Evolutionary conservation across 2,888 invertebrate species (phyloP), one percentile per base, ranked within the genome.

Genomic region (Sepioteuthis lessoniana): DNA sequence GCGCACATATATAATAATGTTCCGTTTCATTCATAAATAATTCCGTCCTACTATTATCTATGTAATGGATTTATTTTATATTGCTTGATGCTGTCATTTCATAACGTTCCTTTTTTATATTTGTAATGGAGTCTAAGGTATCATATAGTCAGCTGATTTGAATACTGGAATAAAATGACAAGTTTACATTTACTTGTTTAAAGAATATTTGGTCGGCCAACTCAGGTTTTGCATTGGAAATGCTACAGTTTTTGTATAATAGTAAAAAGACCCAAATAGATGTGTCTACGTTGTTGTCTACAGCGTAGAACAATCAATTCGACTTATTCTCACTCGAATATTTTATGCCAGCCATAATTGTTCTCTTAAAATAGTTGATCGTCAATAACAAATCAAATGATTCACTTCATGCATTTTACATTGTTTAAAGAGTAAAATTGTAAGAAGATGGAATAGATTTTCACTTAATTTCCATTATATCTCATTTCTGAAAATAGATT

Each of bases 301-400:
- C 0, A 76, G 19, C 76, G 10, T n/a, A 13, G 76, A 31, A 76
- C 31, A 76, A 76, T 76, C 76, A 76, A 76, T 35, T n/a, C n/a
- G n/a, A 76, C n/a, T 13, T 76, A 55, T 55, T 25, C 25, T 35
- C 19, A 16, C 76, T 76, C 76, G 19, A 3, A 76, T 76, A 76
- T 76, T 76, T 76, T 76, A 76, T 76, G 76, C n/a, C 13, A 19
- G n/a, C 4, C n/a, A 76, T 76, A 16, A 76, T 76, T 35, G n/a
- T n/a, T 76, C n/a, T 76, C 76, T 76, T 76, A 76, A 76, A 76
- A 76, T 76, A 76, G 76, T n/a, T 76, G 4, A 13, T n/a, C 13
- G n/a, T 76, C 76, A 76, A 76, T 76, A 76, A 76, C 76, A 76
- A 76, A 76, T 76, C 76, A 35, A 35, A n/a, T n/a, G 76, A 76